Evolutionary conservation across 37 sponge, comb jelly and placozoan genomes (phyloP).

Genomic region (Aplysina aerophoba): DNA sequence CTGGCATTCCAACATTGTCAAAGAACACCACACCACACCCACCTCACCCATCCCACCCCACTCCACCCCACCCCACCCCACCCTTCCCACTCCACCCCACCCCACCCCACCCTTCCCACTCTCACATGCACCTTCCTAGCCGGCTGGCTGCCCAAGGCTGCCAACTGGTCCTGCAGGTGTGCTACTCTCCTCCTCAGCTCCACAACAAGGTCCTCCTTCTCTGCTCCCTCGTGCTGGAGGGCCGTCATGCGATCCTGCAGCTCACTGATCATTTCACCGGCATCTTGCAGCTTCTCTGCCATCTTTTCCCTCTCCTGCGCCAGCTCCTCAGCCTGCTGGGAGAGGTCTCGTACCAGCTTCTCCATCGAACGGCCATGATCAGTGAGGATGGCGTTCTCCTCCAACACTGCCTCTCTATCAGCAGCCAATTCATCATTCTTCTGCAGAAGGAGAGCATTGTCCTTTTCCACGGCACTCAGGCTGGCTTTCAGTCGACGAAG

Average conservation of each 20-base stretch:
- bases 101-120: neutral
- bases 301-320: neutral
- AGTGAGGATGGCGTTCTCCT: too few species aligned
- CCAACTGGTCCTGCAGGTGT: neutral
- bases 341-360: neutral
- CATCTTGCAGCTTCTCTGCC: neutral
- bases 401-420: too few species aligned
- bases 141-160: neutral
- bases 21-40: too few species aligned
- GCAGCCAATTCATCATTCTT: too few species aligned
- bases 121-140: neutral
- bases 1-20: too few species aligned
- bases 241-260: constrained; percentile 41
- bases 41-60: too few species aligned
- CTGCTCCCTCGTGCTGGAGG: constrained; percentile 29
- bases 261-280: constrained; percentile 36
- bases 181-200: constrained; percentile 37
- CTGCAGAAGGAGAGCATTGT: too few species aligned
- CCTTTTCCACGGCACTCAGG: constrained; percentile 16
- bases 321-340: neutral
- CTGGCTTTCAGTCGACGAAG: constrained; percentile 6
- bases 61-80: too few species aligned
- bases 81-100: too few species aligned
- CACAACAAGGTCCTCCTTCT: constrained; percentile 45
- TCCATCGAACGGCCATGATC: neutral